A percentile compares a stretch with the other conserved stretches of the same genome.
phyloP scores from a whole-genome alignment of 2,797 vertebrate species.

The Cossypha polioptera region DNA sequence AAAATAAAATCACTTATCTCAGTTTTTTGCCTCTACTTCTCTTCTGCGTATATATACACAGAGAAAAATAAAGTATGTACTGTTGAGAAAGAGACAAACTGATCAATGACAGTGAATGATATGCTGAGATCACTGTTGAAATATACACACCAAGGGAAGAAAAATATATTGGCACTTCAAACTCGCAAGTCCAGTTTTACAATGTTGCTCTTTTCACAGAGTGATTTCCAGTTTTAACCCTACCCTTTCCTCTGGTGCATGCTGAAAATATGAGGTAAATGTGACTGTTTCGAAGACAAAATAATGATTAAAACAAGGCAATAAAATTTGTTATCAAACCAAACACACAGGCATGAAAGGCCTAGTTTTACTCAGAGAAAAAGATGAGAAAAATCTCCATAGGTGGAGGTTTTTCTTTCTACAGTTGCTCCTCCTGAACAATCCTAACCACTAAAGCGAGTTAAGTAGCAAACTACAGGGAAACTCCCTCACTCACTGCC shows the following conservation, averaged over 20 bases:
- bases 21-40: neutral
- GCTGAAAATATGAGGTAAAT: neutral
- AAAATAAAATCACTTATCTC: neutral
- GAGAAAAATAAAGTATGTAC: rapidly evolving
- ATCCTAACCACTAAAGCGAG: neutral
- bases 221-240: neutral
- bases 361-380: neutral
- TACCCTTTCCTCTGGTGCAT: neutral
- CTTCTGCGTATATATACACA: neutral
- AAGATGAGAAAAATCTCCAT: neutral
- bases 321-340: neutral
- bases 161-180: neutral
- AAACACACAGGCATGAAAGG: neutral
- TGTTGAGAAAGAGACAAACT: neutral
- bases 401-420: neutral
- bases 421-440: neutral
- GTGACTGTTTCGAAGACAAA: neutral
- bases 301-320: neutral
- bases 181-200: neutral
- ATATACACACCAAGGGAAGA: neutral
- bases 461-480: neutral
- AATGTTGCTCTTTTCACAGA: neutral
- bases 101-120: neutral
- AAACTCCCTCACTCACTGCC: neutral
- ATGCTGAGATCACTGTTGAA: neutral